A percentile compares a stretch with the other conserved stretches of the same genome.
phyloP scores from a whole-genome alignment of 2,113 vertebrate genomes.

The Laticauda laticaudata region DNA sequence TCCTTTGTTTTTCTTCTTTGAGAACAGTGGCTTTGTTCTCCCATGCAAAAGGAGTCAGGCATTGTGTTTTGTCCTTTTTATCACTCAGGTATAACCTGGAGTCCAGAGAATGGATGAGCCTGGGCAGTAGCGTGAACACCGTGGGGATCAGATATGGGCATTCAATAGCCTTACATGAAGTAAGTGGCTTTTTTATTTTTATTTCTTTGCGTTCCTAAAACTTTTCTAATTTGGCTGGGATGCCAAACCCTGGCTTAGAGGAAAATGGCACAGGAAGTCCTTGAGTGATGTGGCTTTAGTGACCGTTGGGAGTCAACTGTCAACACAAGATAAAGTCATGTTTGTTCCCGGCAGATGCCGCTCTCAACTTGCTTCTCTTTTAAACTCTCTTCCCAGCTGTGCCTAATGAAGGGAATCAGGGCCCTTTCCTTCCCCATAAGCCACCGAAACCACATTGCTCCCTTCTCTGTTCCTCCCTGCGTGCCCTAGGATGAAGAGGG shows the following conservation, averaged over 20 bases:
- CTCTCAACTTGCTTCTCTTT: too few relatives aligned
- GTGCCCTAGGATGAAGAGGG: too few relatives aligned
- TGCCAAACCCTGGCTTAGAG: neutral
- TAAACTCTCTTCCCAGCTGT: too few relatives aligned
- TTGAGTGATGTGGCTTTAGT: too few relatives aligned
- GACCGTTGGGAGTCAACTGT: too few relatives aligned
- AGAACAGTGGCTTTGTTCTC: neutral
- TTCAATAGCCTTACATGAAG: slow-evolving; percentile 85
- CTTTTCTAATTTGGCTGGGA: neutral
- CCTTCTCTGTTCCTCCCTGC: too few relatives aligned
- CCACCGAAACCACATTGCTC: too few relatives aligned
- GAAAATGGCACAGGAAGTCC: too few relatives aligned
- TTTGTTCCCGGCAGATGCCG: too few relatives aligned
- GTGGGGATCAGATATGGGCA: slow-evolving; percentile 91
- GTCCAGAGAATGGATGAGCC: slow-evolving; percentile 81
- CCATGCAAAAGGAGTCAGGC: neutral
- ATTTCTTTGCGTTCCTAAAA: neutral
- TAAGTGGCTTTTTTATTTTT: slow-evolving; percentile 43
- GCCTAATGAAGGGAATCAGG: too few relatives aligned
- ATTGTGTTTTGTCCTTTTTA: slow-evolving; percentile 3
- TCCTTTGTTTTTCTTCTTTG: neutral
- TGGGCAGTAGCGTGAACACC: slow-evolving; percentile 79
- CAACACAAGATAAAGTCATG: too few relatives aligned
- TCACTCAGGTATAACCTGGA: slow-evolving; percentile 82
- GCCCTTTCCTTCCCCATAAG: too few relatives aligned